Percentiles rank a stretch among this genome's conserved stretches.
Conservation (phyloP, 2,113 vertebrate species). For the Camelus dromedarius region DNA sequence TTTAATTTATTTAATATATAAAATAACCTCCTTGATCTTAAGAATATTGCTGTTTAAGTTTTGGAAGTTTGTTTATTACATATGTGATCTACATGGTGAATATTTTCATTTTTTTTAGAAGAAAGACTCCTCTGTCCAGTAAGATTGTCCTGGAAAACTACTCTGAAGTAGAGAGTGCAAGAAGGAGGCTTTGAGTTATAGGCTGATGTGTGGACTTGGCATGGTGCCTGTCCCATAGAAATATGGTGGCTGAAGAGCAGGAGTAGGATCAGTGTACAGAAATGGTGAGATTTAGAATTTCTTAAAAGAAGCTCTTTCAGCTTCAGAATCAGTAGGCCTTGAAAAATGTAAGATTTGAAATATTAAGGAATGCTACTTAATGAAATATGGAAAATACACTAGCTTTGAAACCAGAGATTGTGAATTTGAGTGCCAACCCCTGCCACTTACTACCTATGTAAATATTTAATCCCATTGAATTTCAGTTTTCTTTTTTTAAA, state of each 20-base stretch:
- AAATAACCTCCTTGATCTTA: neutral
- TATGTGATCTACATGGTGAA: neutral
- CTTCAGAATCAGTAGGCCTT: neutral
- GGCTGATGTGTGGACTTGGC: neutral
- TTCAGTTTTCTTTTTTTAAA: slow-evolving; percentile 20
- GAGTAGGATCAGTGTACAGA: neutral
- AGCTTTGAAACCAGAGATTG: slow-evolving; percentile 46
- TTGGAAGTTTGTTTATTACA: neutral
- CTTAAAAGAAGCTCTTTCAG: neutral
- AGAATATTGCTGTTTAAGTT: slow-evolving; percentile 5
- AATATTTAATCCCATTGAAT: slow-evolving; percentile 23
- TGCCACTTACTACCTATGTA: neutral
- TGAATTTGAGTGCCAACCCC: neutral
- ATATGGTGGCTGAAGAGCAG: neutral
- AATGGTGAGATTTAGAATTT: slow-evolving; percentile 10
- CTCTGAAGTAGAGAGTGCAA: neutral
- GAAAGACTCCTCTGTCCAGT: neutral
- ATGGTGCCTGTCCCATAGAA: neutral
- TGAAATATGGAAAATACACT: neutral
- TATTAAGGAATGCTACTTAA: slow-evolving; percentile 26
- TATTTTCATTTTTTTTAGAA: neutral
- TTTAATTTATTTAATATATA: slow-evolving; percentile 24
- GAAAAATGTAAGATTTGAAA: slow-evolving; percentile 25
- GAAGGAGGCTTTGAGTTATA: slow-evolving; percentile 23
- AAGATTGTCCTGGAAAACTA: slow-evolving; percentile 35